Evolutionary conservation across 2,797 vertebrate species (phyloP), one percentile per base, ranked within the genome.

Genomic region (Mallotus villosus): DNA sequence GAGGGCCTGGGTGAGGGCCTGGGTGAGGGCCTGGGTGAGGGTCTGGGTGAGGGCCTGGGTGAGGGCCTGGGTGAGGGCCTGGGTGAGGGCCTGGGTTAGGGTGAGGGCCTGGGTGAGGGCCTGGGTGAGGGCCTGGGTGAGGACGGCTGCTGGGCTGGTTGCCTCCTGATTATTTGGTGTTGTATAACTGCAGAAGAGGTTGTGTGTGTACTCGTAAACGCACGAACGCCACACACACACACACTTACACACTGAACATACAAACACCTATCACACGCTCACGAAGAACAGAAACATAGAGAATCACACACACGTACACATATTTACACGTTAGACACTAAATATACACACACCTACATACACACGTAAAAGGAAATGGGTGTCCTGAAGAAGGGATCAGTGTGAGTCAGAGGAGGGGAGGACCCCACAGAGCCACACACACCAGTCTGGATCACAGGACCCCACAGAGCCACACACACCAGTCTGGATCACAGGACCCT

Each of bases 321-420:
- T 24, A 59, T 46, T 29, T 51, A 57, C 51, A 58, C 24, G 21
- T 21, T 7, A 19, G 51, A 53, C 51, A 19, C 32, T 12, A 53
- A 8, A 68, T 25, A 19, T 17, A 34, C 49, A 24, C 49, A 58
- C 62, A 3, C 51, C 16, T 25, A 25, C 32, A 51, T 9, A 49
- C n/a, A 27, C 22, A 49, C 59, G n/a, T 37, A 7, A 21, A 25
- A 49, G 51, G 51, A 19, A 53, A 14, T 12, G 16, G 11, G 46
- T 53, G 9, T 16, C 74, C 81, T 65, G 93, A 87, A 88, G 81
- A 86, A 81, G 73, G 88, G 91, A 94, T 94, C 91, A 92, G 93
- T 87, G 88, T 78, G 77, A 88, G 92, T 91, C 86, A 88, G 91
- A 73, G 86, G 86, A 86, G 86, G 89, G 83, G 63, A 85, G 84